Evolutionary conservation across 2,888 invertebrate species (phyloP).

Genomic region (Lissonota sp.): DNA sequence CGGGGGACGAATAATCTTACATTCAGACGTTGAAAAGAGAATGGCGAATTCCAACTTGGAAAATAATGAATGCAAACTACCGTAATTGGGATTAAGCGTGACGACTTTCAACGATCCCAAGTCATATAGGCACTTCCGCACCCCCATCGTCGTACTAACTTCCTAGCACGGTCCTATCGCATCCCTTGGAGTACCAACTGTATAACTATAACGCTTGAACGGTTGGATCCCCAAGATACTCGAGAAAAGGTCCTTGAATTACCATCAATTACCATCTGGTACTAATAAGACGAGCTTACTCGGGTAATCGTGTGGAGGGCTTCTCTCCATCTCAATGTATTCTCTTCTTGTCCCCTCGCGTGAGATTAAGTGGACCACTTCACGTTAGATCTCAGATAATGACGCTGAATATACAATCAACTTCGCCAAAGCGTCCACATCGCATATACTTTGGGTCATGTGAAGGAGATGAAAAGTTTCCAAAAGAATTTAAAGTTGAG

Average conservation of each 20-base stretch:
- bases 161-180: not conserved
- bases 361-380: slow-evolving; percentile 43
- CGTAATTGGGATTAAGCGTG: slow-evolving; percentile 55
- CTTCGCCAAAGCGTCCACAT: slow-evolving; percentile 17
- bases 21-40: slow-evolving; percentile 35
- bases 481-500: too few species aligned
- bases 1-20: not conserved
- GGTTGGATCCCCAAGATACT: slow-evolving; percentile 11
- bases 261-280: slow-evolving; percentile 65
- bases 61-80: slow-evolving; percentile 51
- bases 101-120: slow-evolving; percentile 40
- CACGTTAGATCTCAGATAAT: slow-evolving; percentile 46
- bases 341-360: slow-evolving; percentile 14
- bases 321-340: not conserved
- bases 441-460: not conserved
- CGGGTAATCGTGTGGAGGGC: slow-evolving; percentile 51
- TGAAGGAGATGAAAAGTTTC: not conserved
- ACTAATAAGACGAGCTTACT: slow-evolving; percentile 59
- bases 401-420: slow-evolving; percentile 1
- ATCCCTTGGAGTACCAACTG: not conserved
- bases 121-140: slow-evolving; percentile 18
- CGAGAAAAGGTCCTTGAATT: slow-evolving; percentile 51
- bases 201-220: slow-evolving; percentile 15
- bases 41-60: slow-evolving; percentile 14
- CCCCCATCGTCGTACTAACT: slow-evolving; percentile 23